Percentiles rank a stretch among this genome's conserved stretches.
These are phyloP conservation scores for Parelbella ahira DNA, from an alignment of 2,888 invertebrate genomes.

Conservation along the genomic window DNA sequence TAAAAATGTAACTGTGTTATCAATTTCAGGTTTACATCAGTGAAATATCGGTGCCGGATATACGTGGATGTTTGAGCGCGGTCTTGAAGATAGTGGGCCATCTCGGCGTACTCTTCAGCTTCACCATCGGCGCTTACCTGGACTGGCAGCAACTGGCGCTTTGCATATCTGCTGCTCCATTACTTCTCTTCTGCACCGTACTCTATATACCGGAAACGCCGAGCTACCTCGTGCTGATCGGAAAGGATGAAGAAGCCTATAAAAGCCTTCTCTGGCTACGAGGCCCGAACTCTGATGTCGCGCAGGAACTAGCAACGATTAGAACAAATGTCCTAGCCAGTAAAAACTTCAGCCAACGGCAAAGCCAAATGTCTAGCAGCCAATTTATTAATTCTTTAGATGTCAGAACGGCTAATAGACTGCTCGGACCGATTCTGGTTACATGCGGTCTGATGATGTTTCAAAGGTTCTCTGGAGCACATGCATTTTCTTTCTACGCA, in stretches of 20 bases:
- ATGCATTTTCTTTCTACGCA: conserved; percentile 92
- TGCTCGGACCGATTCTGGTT: conserved; percentile 87
- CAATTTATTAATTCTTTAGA: conserved; percentile 66
- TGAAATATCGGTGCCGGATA: conserved; percentile 93
- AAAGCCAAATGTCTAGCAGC: conserved; percentile 66
- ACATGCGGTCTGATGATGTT: conserved; percentile 94
- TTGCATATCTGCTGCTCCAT: conserved; percentile 88
- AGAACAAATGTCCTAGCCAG: conserved; percentile 84
- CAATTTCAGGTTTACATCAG: conserved; percentile 89
- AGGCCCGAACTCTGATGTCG: conserved; percentile 89
- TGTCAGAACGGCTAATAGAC: conserved; percentile 67
- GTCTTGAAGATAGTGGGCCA: conserved; percentile 92
- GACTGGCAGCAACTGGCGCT: conserved; percentile 93
- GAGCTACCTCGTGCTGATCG: conserved; percentile 88
- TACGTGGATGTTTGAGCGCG: conserved; percentile 92
- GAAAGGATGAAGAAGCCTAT: conserved; percentile 83
- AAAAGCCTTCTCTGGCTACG: conserved; percentile 89
- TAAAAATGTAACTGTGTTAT: no score
- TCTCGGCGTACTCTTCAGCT: conserved; percentile 91
- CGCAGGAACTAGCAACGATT: conserved; percentile 86
- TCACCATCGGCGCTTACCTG: conserved; percentile 89
- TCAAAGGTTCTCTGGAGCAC: conserved; percentile 90
- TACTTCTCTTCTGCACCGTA: conserved; percentile 87
- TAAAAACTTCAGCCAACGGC: conserved; percentile 72
- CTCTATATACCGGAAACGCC: conserved; percentile 94